These are phyloP conservation scores for Vanessa tameamea DNA, from an alignment of 1,140 invertebrate genomes.

Conservation along the genomic window DNA sequence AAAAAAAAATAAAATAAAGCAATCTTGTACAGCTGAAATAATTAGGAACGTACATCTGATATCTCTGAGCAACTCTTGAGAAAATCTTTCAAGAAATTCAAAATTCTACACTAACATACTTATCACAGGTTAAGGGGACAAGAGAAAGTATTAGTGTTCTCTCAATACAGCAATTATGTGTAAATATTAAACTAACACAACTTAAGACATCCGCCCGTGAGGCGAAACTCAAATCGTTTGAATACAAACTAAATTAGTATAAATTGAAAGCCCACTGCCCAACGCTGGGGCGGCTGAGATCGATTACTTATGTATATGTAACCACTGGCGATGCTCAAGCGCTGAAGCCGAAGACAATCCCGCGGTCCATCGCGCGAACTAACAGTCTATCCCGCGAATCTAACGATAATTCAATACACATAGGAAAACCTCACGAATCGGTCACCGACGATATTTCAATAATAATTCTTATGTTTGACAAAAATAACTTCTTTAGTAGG, in stretches of 20 bases:
- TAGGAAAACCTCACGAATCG: constrained; percentile 25
- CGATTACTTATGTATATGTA: constrained; percentile 72
- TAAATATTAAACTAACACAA: constrained; percentile 72
- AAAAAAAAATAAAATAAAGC: constrained; percentile 55
- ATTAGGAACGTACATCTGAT: constrained; percentile 73
- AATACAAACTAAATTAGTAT: constrained; percentile 65
- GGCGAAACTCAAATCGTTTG: constrained; percentile 49
- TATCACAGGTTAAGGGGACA: constrained; percentile 80
- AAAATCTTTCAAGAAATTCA: constrained; percentile 70
- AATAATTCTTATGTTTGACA: constrained; percentile 63
- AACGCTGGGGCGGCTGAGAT: constrained; percentile 69
- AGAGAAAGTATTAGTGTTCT: constrained; percentile 79
- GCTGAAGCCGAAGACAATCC: constrained; percentile 50
- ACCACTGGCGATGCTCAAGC: constrained; percentile 62
- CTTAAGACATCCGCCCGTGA: constrained; percentile 56
- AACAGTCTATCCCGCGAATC: constrained; percentile 18
- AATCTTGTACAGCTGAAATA: constrained; percentile 71
- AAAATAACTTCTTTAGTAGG: constrained; percentile 58
- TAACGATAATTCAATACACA: constrained; percentile 11
- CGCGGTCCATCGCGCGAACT: constrained; percentile 15
- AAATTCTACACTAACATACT: constrained; percentile 76
- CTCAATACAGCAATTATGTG: constrained; percentile 67
- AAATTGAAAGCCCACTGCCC: constrained; percentile 69
- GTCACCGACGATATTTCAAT: constrained; percentile 48
- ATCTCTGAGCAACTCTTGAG: constrained; percentile 74